Evolutionary conservation across 2,888 invertebrate species (phyloP).

Genomic region (Apamea epomidion): DNA sequence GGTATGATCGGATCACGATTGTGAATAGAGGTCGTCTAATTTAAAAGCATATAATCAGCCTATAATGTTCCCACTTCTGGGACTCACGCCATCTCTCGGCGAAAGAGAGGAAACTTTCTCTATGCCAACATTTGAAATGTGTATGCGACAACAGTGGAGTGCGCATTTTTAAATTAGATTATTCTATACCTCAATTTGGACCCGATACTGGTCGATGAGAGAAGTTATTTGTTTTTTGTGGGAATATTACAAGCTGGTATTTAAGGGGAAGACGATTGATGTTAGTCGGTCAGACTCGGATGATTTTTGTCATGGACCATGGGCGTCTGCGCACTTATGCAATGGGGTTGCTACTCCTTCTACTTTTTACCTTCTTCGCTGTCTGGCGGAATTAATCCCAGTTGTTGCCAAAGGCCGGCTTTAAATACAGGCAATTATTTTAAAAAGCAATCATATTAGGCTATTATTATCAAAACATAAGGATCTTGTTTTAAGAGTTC

Average conservation of each 20-base stretch:
- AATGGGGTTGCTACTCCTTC: constrained; percentile 10
- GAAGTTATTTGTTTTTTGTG: neutral
- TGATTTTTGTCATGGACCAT: neutral
- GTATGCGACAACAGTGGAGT: no score
- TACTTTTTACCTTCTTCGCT: constrained; percentile 53
- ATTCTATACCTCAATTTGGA: no score
- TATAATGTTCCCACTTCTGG: no score
- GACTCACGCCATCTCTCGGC: no score
- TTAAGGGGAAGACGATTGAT: neutral
- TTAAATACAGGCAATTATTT: constrained; percentile 41
- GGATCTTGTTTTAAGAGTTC: neutral
- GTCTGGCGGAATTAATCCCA: constrained; percentile 37
- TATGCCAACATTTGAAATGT: no score
- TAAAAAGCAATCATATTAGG: constrained; percentile 19
- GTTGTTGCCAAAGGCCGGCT: constrained; percentile 46
- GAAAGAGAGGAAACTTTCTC: no score
- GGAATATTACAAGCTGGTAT: no score
- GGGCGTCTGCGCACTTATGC: constrained; percentile 8
- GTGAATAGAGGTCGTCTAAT: no score
- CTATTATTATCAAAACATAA: neutral
- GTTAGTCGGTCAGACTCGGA: neutral
- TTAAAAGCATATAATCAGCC: no score
- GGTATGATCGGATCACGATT: neutral
- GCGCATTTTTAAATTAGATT: no score
- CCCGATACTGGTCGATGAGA: neutral